Evolutionary conservation across 1,140 invertebrate genomes (phyloP).

Genomic region (Lordiphosa mommai): DNA sequence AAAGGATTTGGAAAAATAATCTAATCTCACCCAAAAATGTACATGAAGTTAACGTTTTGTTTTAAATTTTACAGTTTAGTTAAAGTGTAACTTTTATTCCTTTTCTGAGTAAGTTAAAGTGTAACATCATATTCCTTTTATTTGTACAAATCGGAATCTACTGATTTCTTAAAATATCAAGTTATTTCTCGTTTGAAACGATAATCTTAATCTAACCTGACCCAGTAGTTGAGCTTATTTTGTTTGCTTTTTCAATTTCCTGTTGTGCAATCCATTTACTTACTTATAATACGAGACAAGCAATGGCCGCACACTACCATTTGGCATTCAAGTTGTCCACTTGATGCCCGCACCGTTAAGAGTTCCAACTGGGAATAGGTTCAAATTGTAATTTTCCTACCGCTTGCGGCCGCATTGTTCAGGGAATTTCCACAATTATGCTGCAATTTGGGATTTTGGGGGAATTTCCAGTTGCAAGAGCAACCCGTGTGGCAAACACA

Average conservation of each 20-base stretch:
- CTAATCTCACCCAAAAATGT: too few relatives aligned
- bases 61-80: too few relatives aligned
- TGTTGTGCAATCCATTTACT: conserved; percentile 7
- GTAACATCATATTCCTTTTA: too few relatives aligned
- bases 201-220: background rate
- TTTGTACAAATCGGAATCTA: too few relatives aligned
- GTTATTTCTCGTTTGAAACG: background rate
- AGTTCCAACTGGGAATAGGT: conserved; percentile 1
- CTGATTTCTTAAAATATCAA: too few relatives aligned
- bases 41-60: too few relatives aligned
- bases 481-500: background rate
- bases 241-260: conserved; percentile 18
- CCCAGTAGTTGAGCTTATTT: background rate
- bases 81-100: too few relatives aligned
- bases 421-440: conserved; percentile 24
- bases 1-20: too few relatives aligned
- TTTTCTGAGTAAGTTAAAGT: too few relatives aligned
- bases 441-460: background rate
- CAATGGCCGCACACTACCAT: conserved; percentile 11
- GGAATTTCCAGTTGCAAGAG: conserved; percentile 13
- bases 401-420: background rate
- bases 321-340: conserved; percentile 8
- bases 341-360: background rate
- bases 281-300: background rate
- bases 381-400: conserved; percentile 21